phyloP scores from a whole-genome alignment of 2,113 vertebrate species.

The Microtus pennsylvanicus region DNA sequence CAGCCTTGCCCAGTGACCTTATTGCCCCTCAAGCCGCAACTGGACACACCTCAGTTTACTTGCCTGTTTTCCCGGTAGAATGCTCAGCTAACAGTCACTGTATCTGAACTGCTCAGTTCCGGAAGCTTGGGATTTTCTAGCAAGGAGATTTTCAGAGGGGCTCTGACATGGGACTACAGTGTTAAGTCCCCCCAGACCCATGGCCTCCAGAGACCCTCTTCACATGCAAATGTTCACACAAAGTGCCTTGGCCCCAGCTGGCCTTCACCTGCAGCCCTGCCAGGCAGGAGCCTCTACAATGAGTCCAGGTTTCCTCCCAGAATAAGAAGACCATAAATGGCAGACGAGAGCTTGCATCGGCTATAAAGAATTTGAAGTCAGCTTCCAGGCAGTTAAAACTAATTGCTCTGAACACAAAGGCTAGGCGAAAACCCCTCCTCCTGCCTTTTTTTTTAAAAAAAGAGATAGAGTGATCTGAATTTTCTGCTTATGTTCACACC shows the following conservation, averaged over 20 bases:
- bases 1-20: not conserved
- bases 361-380: conserved; percentile 79
- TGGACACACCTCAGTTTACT: not conserved
- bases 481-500: conserved; percentile 25
- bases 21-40: not conserved
- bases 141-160: not conserved
- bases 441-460: conserved; percentile 44
- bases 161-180: conserved; percentile 38
- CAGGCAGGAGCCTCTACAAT: conserved; percentile 54
- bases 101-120: conserved; percentile 12
- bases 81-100: not conserved
- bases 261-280: conserved; percentile 81
- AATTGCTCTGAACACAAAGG: conserved; percentile 76
- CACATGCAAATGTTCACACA: conserved; percentile 78
- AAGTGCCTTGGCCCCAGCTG: conserved; percentile 76
- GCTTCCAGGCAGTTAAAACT: conserved; percentile 70
- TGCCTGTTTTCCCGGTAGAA: not conserved
- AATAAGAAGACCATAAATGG: conserved; percentile 63
- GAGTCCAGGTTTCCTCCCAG: conserved; percentile 79
- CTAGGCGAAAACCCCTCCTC: not conserved
- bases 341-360: conserved; percentile 64
- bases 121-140: not conserved
- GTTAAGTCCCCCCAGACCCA: not conserved
- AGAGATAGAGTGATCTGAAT: conserved; percentile 51
- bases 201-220: conserved; percentile 67